A percentile compares a stretch with the other conserved stretches of the same genome.
Conservation (phyloP, 1,140 invertebrate species). For the Andrena cerasifolii region DNA sequence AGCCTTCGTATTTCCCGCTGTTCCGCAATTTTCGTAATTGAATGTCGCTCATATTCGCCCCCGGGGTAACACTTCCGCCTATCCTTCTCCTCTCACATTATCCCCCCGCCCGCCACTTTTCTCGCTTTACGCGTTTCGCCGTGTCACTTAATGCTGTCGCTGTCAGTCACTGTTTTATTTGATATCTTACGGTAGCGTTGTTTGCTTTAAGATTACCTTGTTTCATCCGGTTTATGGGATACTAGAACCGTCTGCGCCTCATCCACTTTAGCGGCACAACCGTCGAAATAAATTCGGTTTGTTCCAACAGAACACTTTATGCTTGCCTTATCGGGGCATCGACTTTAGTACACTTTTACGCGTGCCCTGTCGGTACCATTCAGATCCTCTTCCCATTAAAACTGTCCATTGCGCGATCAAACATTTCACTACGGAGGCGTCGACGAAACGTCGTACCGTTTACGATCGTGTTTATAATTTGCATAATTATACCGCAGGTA, state of each 20-base stretch:
- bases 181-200: conserved; percentile 25
- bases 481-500: no score
- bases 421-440: not conserved
- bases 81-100: not conserved
- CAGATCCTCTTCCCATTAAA: not conserved
- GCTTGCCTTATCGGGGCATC: not conserved
- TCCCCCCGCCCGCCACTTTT: not conserved
- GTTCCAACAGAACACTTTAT: not conserved
- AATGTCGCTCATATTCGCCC: conserved; percentile 18
- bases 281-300: conserved; percentile 29
- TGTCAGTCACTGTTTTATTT: conserved; percentile 27
- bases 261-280: conserved; percentile 5
- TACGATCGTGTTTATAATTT: no score
- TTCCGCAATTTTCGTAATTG: conserved; percentile 9
- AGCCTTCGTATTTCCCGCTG: conserved; percentile 1
- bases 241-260: not conserved
- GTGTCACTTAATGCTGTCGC: conserved; percentile 29
- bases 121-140: conserved; percentile 1
- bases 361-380: not conserved
- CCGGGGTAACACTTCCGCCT: not conserved
- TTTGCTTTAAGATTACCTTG: conserved; percentile 34
- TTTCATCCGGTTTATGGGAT: conserved; percentile 18
- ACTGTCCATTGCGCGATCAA: not conserved
- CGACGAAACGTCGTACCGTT: no score
- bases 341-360: not conserved